These are phyloP conservation scores for Holotrichia oblita DNA, from an alignment of 1,140 invertebrate genomes.

Conservation along the genomic window DNA sequence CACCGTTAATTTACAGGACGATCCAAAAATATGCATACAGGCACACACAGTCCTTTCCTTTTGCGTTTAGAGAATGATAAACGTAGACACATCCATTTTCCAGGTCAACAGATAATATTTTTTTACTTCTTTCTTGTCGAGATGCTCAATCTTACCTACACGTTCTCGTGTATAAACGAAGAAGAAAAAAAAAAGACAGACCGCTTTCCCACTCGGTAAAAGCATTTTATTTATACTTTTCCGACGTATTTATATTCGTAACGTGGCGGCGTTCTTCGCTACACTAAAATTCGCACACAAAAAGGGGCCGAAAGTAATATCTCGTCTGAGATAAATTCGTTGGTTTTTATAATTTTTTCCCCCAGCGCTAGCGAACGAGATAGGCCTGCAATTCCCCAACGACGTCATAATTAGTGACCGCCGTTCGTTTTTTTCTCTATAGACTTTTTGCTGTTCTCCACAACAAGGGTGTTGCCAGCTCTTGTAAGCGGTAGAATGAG, in stretches of 20 bases:
- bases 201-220: not conserved
- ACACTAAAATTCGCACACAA: not conserved
- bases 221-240: conserved; percentile 3
- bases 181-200: not conserved
- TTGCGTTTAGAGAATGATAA: conserved; percentile 12
- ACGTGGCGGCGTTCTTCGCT: not conserved
- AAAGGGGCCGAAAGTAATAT: conserved; percentile 1
- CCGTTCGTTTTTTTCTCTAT: no score
- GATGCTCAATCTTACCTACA: conserved; percentile 12
- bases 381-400: conserved; percentile 10
- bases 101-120: conserved; percentile 7
- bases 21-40: no score
- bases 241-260: conserved; percentile 7
- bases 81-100: not conserved
- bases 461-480: not conserved
- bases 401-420: not conserved
- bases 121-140: not conserved
- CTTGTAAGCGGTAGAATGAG: not conserved
- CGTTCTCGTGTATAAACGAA: not conserved
- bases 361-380: not conserved
- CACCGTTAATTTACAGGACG: no score
- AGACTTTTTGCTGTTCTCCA: not conserved
- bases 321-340: not conserved
- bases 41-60: no score
- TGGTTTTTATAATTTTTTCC: conserved; percentile 13